Evolutionary conservation across 2,888 invertebrate species (phyloP).

Genomic region (Plusia festucae): DNA sequence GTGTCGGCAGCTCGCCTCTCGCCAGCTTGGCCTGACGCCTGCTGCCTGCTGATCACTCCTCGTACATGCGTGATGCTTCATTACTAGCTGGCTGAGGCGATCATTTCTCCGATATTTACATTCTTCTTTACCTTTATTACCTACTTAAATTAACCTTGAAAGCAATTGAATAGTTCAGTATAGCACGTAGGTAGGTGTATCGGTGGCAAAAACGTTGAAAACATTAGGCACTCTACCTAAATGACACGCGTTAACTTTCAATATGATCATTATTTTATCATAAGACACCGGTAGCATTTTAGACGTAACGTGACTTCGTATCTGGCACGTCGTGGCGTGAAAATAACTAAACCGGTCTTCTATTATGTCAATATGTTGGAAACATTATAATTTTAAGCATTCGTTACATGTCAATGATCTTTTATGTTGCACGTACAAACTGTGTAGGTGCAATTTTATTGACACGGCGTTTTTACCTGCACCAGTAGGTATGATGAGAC

Average conservation of each 20-base stretch:
- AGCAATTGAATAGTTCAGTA: conserved; percentile 15
- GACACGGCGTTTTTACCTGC: conserved; percentile 39
- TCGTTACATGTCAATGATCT: conserved; percentile 72
- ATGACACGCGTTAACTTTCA: conserved; percentile 25
- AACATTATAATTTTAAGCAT: conserved; percentile 65
- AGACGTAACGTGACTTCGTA: conserved; percentile 39
- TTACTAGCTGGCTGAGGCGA: conserved; percentile 59
- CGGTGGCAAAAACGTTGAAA: conserved; percentile 11
- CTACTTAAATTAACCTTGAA: conserved; percentile 34
- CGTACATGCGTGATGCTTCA: conserved; percentile 34
- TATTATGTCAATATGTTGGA: conserved; percentile 63
- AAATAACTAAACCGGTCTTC: conserved; percentile 62
- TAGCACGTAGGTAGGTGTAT: conserved; percentile 5
- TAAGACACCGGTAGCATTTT: conserved; percentile 45
- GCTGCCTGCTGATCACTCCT: conserved; percentile 48
- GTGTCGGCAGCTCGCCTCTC: conserved; percentile 64
- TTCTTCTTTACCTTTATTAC: conserved; percentile 14
- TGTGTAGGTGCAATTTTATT: conserved; percentile 41
- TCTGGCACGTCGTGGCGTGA: conserved; percentile 50
- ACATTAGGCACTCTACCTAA: conserved; percentile 25
- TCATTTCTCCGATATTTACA: conserved; percentile 43
- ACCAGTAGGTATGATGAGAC: conserved; percentile 20
- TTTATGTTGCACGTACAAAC: conserved; percentile 44
- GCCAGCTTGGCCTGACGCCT: conserved; percentile 60
- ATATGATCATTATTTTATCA: conserved; percentile 28